Conservation (phyloP, 2,888 invertebrate genomes). For the Cantharis rustica region DNA sequence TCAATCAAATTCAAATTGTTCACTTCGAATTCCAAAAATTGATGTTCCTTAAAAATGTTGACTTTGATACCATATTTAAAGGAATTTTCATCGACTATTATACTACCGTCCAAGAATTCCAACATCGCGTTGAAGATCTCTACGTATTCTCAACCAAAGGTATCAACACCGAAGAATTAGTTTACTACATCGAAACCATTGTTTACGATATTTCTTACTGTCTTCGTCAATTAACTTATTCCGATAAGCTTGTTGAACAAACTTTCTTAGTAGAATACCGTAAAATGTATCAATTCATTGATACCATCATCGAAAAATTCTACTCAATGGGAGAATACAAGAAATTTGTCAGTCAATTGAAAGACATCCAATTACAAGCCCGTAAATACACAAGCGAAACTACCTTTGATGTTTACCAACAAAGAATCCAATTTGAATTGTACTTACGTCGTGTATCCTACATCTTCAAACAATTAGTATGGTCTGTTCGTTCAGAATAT, state of each 20-base stretch:
- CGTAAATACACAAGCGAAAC: background rate
- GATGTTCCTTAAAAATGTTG: background rate
- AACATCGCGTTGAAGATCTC: slow-evolving; percentile 6
- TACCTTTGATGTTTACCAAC: background rate
- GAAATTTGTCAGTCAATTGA: slow-evolving; percentile 9
- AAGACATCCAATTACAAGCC: slow-evolving; percentile 4
- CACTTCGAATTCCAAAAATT: slow-evolving; percentile 15
- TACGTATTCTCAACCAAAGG: background rate
- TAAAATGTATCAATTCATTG: slow-evolving; percentile 6
- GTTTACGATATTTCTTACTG: slow-evolving; percentile 3
- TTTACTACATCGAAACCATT: slow-evolving; percentile 3
- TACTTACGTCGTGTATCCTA: background rate
- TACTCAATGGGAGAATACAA: background rate
- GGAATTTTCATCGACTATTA: slow-evolving; percentile 15
- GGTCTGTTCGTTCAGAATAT: background rate
- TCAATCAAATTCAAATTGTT: slow-evolving; percentile 4
- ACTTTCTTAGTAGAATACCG: slow-evolving; percentile 7
- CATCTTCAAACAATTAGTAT: slow-evolving; percentile 8
- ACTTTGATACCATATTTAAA: background rate
- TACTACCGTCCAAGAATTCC: slow-evolving; percentile 1
- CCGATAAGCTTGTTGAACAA: slow-evolving; percentile 1
- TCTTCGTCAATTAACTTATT: background rate
- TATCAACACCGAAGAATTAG: background rate
- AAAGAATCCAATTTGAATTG: background rate
- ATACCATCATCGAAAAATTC: slow-evolving; percentile 10